phyloP scores from a whole-genome alignment of 2,888 invertebrate species.

The Athalia cordata region DNA sequence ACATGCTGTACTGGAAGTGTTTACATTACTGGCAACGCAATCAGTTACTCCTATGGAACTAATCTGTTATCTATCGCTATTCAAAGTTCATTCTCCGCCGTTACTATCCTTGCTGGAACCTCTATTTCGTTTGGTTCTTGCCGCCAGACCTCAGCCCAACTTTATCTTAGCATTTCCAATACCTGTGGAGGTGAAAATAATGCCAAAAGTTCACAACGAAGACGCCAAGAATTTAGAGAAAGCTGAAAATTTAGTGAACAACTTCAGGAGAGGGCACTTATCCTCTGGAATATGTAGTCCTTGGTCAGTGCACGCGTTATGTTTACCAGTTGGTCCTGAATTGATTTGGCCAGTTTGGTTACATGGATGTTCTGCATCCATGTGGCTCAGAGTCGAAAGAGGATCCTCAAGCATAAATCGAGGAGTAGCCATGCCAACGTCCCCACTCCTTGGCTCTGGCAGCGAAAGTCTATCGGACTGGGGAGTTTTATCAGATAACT shows the following conservation, averaged over 20 bases:
- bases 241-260: conserved; percentile 68
- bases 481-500: conserved; percentile 70
- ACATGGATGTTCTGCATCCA: conserved; percentile 77
- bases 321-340: conserved; percentile 68
- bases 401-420: conserved; percentile 57
- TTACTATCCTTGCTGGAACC: conserved; percentile 76
- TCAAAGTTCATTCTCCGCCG: conserved; percentile 77
- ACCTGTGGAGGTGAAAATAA: conserved; percentile 45
- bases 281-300: conserved; percentile 69
- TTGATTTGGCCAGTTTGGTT: conserved; percentile 79
- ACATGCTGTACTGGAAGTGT: conserved; percentile 79
- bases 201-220: conserved; percentile 52
- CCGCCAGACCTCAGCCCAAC: conserved; percentile 76
- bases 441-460: conserved; percentile 60
- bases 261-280: conserved; percentile 68
- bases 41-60: conserved; percentile 77
- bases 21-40: conserved; percentile 76
- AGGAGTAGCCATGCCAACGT: conserved; percentile 53
- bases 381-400: conserved; percentile 76
- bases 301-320: conserved; percentile 70
- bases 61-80: conserved; percentile 77
- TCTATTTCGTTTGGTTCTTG: conserved; percentile 74
- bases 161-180: conserved; percentile 77
- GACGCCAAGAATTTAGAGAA: conserved; percentile 65
- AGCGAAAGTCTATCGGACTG: conserved; percentile 71